A percentile compares a stretch with the other conserved stretches of the same genome.
These are phyloP conservation scores for Hyalella azteca DNA, from an alignment of 2,888 invertebrate genomes.

Conservation along the genomic window DNA sequence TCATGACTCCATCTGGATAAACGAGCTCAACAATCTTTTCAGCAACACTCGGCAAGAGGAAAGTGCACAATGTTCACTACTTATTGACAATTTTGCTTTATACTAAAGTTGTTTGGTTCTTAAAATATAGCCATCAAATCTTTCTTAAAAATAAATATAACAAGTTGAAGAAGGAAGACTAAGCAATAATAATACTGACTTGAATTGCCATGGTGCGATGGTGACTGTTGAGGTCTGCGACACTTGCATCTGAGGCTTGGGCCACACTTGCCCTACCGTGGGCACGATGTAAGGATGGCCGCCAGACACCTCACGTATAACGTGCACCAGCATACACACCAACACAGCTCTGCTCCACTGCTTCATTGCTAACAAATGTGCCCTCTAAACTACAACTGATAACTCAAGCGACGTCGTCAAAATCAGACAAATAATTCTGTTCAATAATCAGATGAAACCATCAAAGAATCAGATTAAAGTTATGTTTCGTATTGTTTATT, in stretches of 20 bases:
- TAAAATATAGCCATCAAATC: neutral
- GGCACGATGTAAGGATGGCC: slow-evolving; percentile 45
- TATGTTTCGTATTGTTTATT: too few species aligned
- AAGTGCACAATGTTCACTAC: neutral
- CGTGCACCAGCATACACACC: neutral
- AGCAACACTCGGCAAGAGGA: too few species aligned
- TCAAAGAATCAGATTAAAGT: too few species aligned
- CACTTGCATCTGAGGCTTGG: slow-evolving; percentile 44
- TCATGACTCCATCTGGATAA: too few species aligned
- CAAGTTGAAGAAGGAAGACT: neutral
- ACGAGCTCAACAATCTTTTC: too few species aligned
- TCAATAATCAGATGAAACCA: too few species aligned
- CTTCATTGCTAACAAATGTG: too few species aligned
- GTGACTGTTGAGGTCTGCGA: slow-evolving; percentile 40
- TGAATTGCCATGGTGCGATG: slow-evolving; percentile 44
- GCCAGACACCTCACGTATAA: neutral
- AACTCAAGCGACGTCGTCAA: too few species aligned
- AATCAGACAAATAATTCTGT: too few species aligned
- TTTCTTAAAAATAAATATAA: neutral
- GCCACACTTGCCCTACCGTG: slow-evolving; percentile 53
- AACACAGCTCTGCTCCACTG: too few species aligned
- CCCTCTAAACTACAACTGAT: too few species aligned
- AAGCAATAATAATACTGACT: slow-evolving; percentile 12
- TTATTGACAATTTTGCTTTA: neutral
- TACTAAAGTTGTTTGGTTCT: neutral